phyloP scores from a whole-genome alignment of 2,888 invertebrate genomes.

The Nemurella pictetii region DNA sequence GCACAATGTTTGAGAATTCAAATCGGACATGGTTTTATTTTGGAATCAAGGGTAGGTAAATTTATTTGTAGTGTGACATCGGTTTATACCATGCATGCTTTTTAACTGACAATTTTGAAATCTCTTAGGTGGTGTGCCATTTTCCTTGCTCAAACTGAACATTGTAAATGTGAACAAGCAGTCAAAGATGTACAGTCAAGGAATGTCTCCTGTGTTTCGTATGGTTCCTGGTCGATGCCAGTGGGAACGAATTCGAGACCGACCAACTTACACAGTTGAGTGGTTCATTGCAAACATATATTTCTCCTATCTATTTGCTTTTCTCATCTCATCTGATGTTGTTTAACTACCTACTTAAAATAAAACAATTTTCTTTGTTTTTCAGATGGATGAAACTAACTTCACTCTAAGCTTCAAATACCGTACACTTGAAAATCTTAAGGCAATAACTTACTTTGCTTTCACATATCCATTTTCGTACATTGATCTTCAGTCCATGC shows the following conservation, averaged over 20 bases:
- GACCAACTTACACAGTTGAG: constrained; percentile 72
- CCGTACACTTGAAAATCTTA: constrained; percentile 68
- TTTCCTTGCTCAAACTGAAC: constrained; percentile 72
- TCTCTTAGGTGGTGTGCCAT: constrained; percentile 55
- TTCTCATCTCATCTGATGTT: not conserved
- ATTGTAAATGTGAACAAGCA: constrained; percentile 87
- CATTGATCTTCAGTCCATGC: constrained; percentile 73
- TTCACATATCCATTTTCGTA: constrained; percentile 92
- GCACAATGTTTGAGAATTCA: constrained; percentile 84
- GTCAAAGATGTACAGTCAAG: constrained; percentile 87
- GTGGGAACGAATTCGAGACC: constrained; percentile 84
- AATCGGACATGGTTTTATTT: constrained; percentile 94
- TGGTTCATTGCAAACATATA: not conserved
- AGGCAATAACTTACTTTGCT: constrained; percentile 80
- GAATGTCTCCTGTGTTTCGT: constrained; percentile 82
- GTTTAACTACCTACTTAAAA: not conserved
- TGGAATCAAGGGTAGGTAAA: constrained; percentile 63
- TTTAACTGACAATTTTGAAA: constrained; percentile 11
- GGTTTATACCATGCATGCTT: not conserved
- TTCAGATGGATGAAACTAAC: constrained; percentile 70
- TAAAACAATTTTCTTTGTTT: constrained; percentile 43
- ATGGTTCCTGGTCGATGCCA: constrained; percentile 74
- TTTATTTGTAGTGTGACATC: constrained; percentile 31
- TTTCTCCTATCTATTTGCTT: not conserved
- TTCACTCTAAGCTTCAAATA: constrained; percentile 76